Percentiles rank a stretch among this genome's conserved stretches.
These are phyloP conservation scores for Allophyes oxyacanthae DNA, from an alignment of 2,888 invertebrate species.

Conservation along the genomic window DNA sequence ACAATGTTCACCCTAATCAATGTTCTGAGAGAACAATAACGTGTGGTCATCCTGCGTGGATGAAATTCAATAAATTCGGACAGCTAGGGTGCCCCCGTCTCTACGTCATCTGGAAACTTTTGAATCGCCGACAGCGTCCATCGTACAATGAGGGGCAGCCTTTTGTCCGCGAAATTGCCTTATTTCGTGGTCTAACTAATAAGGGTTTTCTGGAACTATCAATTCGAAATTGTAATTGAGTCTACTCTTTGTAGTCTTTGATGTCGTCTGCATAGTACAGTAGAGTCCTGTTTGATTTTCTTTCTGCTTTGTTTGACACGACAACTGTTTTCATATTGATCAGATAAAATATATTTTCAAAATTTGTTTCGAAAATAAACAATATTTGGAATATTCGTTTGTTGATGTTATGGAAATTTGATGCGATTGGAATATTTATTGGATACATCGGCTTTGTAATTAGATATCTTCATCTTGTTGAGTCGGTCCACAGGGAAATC, in stretches of 20 bases:
- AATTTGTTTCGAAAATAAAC: slow-evolving; percentile 32
- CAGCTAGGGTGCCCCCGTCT: slow-evolving; percentile 70
- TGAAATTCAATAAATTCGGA: slow-evolving; percentile 86
- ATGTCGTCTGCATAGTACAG: slow-evolving; percentile 79
- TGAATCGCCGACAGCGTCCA: slow-evolving; percentile 80
- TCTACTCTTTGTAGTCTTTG: slow-evolving; percentile 79
- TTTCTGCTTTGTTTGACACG: slow-evolving; percentile 66
- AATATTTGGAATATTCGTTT: slow-evolving; percentile 6
- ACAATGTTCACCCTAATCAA: slow-evolving; percentile 77
- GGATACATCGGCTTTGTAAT: slow-evolving; percentile 84
- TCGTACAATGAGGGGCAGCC: slow-evolving; percentile 73
- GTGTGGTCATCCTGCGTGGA: slow-evolving; percentile 81
- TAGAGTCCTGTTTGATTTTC: slow-evolving; percentile 67
- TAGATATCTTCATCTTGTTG: slow-evolving; percentile 77
- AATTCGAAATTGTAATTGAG: slow-evolving; percentile 82
- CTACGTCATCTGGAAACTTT: slow-evolving; percentile 82
- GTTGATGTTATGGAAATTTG: slow-evolving; percentile 74
- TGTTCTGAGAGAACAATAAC: slow-evolving; percentile 78
- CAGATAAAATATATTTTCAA: slow-evolving; percentile 60
- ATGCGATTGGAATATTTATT: slow-evolving; percentile 84
- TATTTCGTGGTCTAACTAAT: slow-evolving; percentile 83
- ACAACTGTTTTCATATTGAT: slow-evolving; percentile 60
- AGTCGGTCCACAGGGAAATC: slow-evolving; percentile 80
- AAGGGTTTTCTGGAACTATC: slow-evolving; percentile 84
- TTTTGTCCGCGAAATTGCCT: slow-evolving; percentile 88